Percentiles rank a stretch among this genome's conserved stretches.
These are phyloP conservation scores for Anguilla marmorata DNA, from an alignment of 2,797 vertebrate species.

Conservation along the genomic window DNA sequence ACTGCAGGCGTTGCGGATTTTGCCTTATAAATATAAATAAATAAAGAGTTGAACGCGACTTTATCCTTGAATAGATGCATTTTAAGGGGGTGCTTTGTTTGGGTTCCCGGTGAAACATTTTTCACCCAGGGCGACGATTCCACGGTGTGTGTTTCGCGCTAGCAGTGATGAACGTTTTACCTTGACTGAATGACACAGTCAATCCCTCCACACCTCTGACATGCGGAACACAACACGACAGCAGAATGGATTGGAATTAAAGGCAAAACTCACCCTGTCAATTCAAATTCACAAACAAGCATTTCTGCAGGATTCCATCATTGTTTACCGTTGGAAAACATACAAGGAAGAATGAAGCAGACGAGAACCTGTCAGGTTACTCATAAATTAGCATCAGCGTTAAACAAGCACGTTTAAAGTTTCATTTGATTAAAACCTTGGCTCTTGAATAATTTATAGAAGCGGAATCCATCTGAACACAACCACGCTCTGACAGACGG, in stretches of 20 bases:
- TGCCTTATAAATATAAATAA: neutral
- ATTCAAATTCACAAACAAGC: neutral
- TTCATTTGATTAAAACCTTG: neutral
- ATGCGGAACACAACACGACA: neutral
- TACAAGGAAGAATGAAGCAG: neutral
- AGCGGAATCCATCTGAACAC: neutral
- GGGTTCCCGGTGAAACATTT: neutral
- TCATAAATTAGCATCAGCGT: neutral
- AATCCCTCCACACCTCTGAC: neutral
- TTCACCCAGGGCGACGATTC: neutral
- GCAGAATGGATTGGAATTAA: neutral
- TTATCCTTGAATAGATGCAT: neutral
- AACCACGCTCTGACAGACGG: neutral
- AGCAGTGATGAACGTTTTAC: conserved; percentile 1
- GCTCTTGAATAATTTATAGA: neutral
- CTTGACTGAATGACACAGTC: neutral
- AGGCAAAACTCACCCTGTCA: neutral
- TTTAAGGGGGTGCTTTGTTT: neutral
- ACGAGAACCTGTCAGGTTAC: neutral
- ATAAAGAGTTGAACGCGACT: neutral
- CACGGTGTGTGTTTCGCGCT: neutral
- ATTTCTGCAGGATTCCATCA: neutral
- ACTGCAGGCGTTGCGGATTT: neutral
- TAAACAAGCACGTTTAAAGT: neutral
- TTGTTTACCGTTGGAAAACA: neutral